Percentiles rank a stretch among this genome's conserved stretches.
phyloP scores from a whole-genome alignment of 1,140 invertebrate species.

The Diabrotica virgifera region DNA sequence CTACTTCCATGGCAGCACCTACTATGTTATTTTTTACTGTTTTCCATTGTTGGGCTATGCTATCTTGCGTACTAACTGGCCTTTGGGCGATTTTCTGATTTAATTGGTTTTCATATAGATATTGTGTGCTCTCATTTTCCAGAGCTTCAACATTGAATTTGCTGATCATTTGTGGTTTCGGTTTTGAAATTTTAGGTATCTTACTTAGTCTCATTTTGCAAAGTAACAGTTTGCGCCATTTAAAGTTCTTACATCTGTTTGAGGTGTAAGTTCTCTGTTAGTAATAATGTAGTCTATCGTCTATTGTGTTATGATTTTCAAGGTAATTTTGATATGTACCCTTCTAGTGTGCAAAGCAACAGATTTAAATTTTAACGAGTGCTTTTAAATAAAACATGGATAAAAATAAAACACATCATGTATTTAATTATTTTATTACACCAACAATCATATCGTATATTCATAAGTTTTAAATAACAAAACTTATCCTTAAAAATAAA shows the following conservation, averaged over 20 bases:
- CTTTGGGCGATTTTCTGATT: no score
- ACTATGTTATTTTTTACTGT: background rate
- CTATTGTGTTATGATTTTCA: no score
- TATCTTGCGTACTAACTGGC: no score
- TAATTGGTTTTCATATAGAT: background rate
- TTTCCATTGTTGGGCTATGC: background rate
- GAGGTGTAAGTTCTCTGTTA: no score
- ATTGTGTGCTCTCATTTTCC: background rate
- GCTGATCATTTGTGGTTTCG: background rate
- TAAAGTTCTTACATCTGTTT: no score
- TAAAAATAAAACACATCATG: background rate
- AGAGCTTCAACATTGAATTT: background rate
- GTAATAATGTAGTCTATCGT: no score
- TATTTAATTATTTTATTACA: slow-evolving; percentile 47
- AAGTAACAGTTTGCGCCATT: no score
- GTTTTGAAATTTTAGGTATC: background rate
- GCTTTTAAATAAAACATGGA: background rate
- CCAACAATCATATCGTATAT: slow-evolving; percentile 51
- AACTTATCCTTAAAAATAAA: slow-evolving; percentile 45
- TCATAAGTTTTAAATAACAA: slow-evolving; percentile 48
- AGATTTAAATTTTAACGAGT: no score
- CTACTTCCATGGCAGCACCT: background rate
- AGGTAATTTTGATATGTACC: no score
- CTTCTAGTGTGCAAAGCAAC: no score
- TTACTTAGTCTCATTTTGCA: background rate